phyloP scores from a whole-genome alignment of 1,140 invertebrate genomes.

The Pinna nobilis region DNA sequence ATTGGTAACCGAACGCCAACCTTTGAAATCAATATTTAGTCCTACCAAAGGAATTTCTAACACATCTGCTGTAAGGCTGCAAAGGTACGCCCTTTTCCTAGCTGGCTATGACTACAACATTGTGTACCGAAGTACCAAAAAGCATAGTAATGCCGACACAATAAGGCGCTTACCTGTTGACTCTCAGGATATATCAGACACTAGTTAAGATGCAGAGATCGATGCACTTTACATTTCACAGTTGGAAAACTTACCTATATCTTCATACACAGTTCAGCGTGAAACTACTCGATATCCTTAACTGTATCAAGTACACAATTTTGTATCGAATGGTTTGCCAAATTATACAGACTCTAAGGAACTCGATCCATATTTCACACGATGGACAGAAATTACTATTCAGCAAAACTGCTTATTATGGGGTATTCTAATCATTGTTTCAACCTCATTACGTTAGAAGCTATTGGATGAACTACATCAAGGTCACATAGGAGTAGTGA shows the following conservation, averaged over 20 bases:
- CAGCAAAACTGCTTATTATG: slow-evolving; percentile 2
- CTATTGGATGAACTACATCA: slow-evolving; percentile 70
- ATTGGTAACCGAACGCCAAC: no score
- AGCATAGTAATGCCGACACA: slow-evolving; percentile 5
- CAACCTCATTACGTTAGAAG: slow-evolving; percentile 25
- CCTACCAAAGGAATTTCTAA: slow-evolving; percentile 53
- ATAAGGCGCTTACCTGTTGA: background rate
- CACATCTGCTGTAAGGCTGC: slow-evolving; percentile 58
- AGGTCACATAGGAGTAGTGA: slow-evolving; percentile 72
- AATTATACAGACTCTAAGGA: background rate
- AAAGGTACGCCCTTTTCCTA: slow-evolving; percentile 71
- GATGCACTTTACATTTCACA: background rate
- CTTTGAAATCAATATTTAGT: slow-evolving; percentile 67
- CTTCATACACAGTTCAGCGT: background rate
- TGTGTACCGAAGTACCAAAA: slow-evolving; percentile 66
- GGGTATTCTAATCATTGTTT: slow-evolving; percentile 20
- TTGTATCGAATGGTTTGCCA: background rate
- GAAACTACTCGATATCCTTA: slow-evolving; percentile 1
- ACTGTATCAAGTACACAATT: background rate
- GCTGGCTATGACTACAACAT: slow-evolving; percentile 68
- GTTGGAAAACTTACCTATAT: background rate
- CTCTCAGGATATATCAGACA: background rate
- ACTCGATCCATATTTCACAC: no score
- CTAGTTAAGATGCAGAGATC: slow-evolving; percentile 2
- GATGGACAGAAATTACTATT: background rate